Evolutionary conservation across 2,888 invertebrate species (phyloP).

Genomic region (Petrolisthes cinctipes): DNA sequence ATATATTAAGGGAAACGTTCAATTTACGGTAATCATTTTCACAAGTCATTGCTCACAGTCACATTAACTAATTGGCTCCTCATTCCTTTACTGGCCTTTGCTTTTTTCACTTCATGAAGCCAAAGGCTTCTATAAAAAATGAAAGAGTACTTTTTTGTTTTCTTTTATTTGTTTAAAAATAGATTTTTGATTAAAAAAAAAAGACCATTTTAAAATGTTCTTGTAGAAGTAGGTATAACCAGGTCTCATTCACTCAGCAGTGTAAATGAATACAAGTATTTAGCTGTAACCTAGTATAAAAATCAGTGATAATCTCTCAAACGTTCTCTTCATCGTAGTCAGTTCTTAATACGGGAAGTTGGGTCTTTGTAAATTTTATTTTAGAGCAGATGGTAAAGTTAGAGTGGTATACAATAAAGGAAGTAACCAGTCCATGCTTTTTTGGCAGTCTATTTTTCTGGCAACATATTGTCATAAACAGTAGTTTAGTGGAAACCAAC

Average conservation of each 20-base stretch:
- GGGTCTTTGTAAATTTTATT: slow-evolving; percentile 25
- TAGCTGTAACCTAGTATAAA: background rate
- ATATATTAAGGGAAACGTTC: too few species aligned
- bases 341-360: background rate
- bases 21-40: too few species aligned
- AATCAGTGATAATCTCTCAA: background rate
- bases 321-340: too few species aligned
- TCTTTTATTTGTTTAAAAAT: background rate
- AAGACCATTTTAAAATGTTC: slow-evolving; percentile 2
- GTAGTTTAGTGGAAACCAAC: slow-evolving; percentile 51
- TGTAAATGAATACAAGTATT: background rate
- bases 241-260: background rate
- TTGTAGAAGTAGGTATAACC: slow-evolving; percentile 2
- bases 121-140: too few species aligned
- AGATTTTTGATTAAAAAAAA: background rate
- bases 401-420: slow-evolving; percentile 44
- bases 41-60: too few species aligned
- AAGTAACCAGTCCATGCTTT: slow-evolving; percentile 60
- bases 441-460: slow-evolving; percentile 61
- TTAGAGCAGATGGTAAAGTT: slow-evolving; percentile 44
- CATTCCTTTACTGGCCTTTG: too few species aligned
- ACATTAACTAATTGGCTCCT: too few species aligned
- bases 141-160: too few species aligned
- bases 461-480: slow-evolving; percentile 56
- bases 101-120: too few species aligned